A percentile compares a stretch with the other conserved stretches of the same genome.
Evolutionary conservation across 1,140 invertebrate genomes (phyloP).

Genomic region (Parapsyche elsis): DNA sequence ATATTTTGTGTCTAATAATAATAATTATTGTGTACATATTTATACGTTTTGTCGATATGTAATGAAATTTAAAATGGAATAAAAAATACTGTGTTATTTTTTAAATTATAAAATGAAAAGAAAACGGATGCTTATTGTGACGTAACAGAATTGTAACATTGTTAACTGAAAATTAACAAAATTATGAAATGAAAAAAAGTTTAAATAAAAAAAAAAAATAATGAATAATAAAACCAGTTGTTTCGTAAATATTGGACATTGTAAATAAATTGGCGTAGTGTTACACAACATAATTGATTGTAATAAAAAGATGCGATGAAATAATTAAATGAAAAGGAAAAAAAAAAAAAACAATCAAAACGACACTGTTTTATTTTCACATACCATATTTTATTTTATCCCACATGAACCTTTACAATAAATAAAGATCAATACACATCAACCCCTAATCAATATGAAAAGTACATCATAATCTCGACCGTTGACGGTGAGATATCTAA

Average conservation of each 20-base stretch:
- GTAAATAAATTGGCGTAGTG: constrained; percentile 43
- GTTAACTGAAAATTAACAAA: constrained; percentile 18
- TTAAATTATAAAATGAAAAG: constrained; percentile 53
- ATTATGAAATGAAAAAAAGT: background rate
- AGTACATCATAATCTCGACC: no score
- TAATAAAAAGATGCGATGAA: constrained; percentile 37
- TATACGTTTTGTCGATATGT: constrained; percentile 16
- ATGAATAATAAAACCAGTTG: constrained; percentile 5
- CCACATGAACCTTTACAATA: no score
- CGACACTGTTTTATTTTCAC: background rate
- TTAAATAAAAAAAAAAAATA: background rate
- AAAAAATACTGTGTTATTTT: constrained; percentile 48
- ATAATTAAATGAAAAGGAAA: constrained; percentile 20
- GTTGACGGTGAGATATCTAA: no score
- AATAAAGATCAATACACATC: no score
- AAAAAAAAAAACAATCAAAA: background rate
- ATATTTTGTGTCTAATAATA: constrained; percentile 23
- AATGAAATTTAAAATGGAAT: background rate
- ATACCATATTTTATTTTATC: background rate
- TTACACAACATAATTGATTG: constrained; percentile 19
- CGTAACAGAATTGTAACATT: constrained; percentile 10
- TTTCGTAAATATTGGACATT: constrained; percentile 37
- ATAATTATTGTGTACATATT: constrained; percentile 28
- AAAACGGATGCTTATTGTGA: constrained; percentile 56
- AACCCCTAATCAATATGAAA: no score